Evolutionary conservation across 2,888 invertebrate genomes (phyloP).

Genomic region (Acanthosoma haemorrhoidale): DNA sequence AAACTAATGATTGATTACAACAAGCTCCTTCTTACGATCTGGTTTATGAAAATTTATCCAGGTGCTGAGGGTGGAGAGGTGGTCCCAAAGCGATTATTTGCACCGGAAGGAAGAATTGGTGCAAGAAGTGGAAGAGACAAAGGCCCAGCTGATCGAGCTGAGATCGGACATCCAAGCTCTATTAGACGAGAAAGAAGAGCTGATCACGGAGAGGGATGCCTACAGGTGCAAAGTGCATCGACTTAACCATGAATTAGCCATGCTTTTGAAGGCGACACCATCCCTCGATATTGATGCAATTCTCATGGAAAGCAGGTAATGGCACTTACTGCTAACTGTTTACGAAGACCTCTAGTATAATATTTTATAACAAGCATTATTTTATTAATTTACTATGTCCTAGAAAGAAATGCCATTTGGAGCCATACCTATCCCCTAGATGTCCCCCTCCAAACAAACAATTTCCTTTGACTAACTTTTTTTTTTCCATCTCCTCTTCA

Average conservation of each 20-base stretch:
- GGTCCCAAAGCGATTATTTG: not conserved
- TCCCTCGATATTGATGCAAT: conserved; percentile 70
- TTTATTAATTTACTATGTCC: too few relatives aligned
- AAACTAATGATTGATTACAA: too few relatives aligned
- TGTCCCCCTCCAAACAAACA: too few relatives aligned
- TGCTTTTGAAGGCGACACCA: conserved; percentile 55
- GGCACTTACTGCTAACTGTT: not conserved
- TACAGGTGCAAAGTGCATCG: conserved; percentile 75
- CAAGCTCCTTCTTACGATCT: not conserved
- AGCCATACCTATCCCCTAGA: too few relatives aligned
- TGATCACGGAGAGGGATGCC: conserved; percentile 72
- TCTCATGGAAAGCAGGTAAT: conserved; percentile 69
- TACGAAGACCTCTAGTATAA: not conserved
- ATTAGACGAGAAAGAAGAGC: conserved; percentile 79
- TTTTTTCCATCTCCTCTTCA: too few relatives aligned
- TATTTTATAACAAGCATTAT: too few relatives aligned
- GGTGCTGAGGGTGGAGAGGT: not conserved
- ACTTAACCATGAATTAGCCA: conserved; percentile 71
- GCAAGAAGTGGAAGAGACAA: conserved; percentile 56
- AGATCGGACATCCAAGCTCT: conserved; percentile 70
- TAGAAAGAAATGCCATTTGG: too few relatives aligned
- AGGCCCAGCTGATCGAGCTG: conserved; percentile 55
- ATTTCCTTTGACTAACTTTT: too few relatives aligned
- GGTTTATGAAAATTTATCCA: not conserved
- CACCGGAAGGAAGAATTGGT: conserved; percentile 64